Evolutionary conservation across 2,797 vertebrate genomes (phyloP).

Genomic region (Acipenser oxyrinchus): DNA sequence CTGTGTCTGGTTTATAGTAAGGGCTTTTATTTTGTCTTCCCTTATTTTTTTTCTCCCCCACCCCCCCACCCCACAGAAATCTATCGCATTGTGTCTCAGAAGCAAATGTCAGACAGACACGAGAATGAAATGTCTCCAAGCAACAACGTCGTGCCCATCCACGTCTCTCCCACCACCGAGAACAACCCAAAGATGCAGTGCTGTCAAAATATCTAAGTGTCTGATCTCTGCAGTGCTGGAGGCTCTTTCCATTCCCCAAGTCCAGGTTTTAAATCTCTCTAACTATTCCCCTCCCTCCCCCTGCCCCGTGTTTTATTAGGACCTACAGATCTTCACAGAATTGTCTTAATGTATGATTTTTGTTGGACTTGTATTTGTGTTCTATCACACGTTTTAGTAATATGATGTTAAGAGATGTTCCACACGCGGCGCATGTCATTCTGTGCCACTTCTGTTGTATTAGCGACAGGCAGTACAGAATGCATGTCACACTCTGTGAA

Average conservation of each 20-base stretch:
- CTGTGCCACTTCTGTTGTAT: background rate
- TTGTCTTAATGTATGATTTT: slow-evolving; percentile 55
- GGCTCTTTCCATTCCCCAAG: slow-evolving; percentile 33
- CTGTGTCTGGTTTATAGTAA: too few relatives aligned
- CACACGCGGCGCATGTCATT: background rate
- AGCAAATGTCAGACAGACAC: slow-evolving; percentile 87
- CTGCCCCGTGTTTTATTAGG: slow-evolving; percentile 34
- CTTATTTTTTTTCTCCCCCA: slow-evolving; percentile 21
- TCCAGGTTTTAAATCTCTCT: slow-evolving; percentile 58
- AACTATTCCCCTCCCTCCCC: slow-evolving; percentile 24
- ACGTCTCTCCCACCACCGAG: slow-evolving; percentile 88
- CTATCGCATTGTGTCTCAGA: slow-evolving; percentile 87
- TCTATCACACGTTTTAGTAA: slow-evolving; percentile 17
- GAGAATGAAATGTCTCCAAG: slow-evolving; percentile 89
- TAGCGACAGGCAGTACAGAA: slow-evolving; percentile 20
- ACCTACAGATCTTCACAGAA: slow-evolving; percentile 55
- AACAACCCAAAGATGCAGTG: slow-evolving; percentile 99
- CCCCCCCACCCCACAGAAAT: slow-evolving; percentile 58
- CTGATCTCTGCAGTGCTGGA: slow-evolving; percentile 47
- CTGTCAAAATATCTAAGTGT: slow-evolving; percentile 77
- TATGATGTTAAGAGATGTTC: slow-evolving; percentile 21
- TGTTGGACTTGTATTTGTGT: slow-evolving; percentile 11
- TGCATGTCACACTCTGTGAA: slow-evolving; percentile 16
- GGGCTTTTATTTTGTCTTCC: background rate
- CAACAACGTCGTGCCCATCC: slow-evolving; percentile 94